Evolutionary conservation across 2,888 invertebrate genomes (phyloP), one percentile per base, ranked within the genome.

Genomic region (Mesorhabditis spiculigera): DNA sequence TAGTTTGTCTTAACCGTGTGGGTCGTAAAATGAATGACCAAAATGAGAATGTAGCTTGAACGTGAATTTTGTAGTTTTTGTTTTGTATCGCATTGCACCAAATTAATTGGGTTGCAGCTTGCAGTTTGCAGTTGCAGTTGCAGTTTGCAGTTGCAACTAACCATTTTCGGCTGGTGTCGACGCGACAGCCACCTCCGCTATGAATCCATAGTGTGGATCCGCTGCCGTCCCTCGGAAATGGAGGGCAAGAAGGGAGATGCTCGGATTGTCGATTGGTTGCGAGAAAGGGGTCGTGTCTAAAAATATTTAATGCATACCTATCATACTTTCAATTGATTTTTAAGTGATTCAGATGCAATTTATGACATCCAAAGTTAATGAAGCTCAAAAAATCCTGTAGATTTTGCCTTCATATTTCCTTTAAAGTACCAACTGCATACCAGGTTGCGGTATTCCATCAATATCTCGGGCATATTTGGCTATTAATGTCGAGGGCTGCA

Each of bases 151-250:
- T n/a, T 28, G 1, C 28, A n/a, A 28, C 28, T 28, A 28, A 28
- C 28, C 28, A 28, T 28, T 28, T 28, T 68, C n/a, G 58, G 58
- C 10, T n/a, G 58, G 58, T 13, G 77, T 71, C 4, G 98, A 97
- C 62, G 96, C 88, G 0, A 95, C 94, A 0, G 96, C 92, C 67
- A 98, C 91, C 89, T 98, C 97, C 16, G 97, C 98, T 75, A 98
- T 92, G 85, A 98, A 98, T 42, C 98, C 98, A 87, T 95, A 93
- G 16, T 90, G 90, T 13, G 91, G 91, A 44, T 94, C 93, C 1
- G 96, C 96, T 43, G 96, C 95, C 79, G 95, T 95, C 0, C 95
- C 95, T 83, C 95, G 93, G 42, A 97, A 87, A 83, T 93, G 92
- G 0, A 98, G 89, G 82, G 94, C 94, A 78, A 98, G 87, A 1